A percentile compares a stretch with the other conserved stretches of the same genome.
Evolutionary conservation across 2,888 invertebrate species (phyloP).

Genomic region (Chirona hameri): DNA sequence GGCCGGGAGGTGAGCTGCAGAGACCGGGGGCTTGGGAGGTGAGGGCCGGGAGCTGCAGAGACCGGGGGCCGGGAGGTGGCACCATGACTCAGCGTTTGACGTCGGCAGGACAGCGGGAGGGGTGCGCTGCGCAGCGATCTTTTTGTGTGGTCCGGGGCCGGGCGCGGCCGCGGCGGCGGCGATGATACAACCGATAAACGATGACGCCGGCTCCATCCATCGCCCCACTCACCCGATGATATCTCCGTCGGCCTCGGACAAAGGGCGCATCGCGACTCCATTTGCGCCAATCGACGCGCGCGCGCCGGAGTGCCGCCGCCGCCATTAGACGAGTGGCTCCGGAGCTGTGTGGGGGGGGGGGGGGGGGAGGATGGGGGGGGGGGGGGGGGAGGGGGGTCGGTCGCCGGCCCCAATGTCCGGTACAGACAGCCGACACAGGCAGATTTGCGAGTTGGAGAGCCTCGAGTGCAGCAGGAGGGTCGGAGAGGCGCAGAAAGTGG

Average conservation of each 20-base stretch:
- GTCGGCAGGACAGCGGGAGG: neutral
- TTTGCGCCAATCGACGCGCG: neutral
- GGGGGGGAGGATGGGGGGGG: no score
- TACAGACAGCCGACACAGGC: neutral
- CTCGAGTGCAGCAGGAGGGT: no score
- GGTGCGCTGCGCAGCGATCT: neutral
- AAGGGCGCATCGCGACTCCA: constrained; percentile 1
- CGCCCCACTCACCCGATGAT: neutral
- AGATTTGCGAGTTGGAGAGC: no score
- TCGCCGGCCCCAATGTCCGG: neutral
- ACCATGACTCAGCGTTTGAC: neutral
- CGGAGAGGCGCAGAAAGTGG: no score
- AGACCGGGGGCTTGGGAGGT: no score
- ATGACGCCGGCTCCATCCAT: neutral
- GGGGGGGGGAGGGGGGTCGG: no score
- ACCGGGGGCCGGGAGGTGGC: neutral
- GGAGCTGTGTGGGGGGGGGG: no score
- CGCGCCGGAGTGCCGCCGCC: neutral
- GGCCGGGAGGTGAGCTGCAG: no score
- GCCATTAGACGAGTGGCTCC: neutral
- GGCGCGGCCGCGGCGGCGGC: neutral
- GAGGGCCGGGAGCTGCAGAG: neutral
- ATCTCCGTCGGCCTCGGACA: constrained; percentile 1
- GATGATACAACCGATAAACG: constrained; percentile 2
- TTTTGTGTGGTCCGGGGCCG: neutral